Conservation (phyloP, 2,888 invertebrate species). For the Athetis lepigone region DNA sequence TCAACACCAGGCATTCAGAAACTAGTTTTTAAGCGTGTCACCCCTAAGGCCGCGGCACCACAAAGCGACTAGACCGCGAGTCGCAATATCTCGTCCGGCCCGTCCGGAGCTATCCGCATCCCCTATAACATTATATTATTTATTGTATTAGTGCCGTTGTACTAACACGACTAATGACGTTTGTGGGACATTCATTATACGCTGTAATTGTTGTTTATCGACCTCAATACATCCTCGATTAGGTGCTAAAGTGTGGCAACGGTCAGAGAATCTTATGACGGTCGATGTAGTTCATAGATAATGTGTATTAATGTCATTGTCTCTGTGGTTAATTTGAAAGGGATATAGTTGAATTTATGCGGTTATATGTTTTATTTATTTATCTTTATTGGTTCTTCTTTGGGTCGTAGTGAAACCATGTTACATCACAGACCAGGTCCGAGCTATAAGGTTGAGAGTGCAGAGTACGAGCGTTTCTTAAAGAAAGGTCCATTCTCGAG, state of each 20-base stretch:
- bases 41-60: constrained; percentile 62
- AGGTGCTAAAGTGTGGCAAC: constrained; percentile 55
- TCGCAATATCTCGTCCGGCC: constrained; percentile 55
- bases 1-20: too few species aligned
- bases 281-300: constrained; percentile 24
- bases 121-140: constrained; percentile 63
- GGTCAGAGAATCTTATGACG: constrained; percentile 36
- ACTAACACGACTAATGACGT: constrained; percentile 72
- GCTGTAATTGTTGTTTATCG: constrained; percentile 66
- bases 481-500: too few species aligned
- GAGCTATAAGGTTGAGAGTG: too few species aligned
- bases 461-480: too few species aligned
- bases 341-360: not conserved
- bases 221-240: constrained; percentile 57
- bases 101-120: constrained; percentile 58
- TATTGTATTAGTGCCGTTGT: constrained; percentile 64
- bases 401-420: too few species aligned
- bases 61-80: constrained; percentile 59
- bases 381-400: too few species aligned
- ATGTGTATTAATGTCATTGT: constrained; percentile 41
- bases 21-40: constrained; percentile 15
- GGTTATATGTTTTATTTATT: not conserved
- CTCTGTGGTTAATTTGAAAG: constrained; percentile 13
- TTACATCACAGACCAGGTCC: too few species aligned
- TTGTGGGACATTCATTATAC: constrained; percentile 70